Base-by-base conservation (phyloP, 2,888 invertebrate genomes). In the Lepidocyrtinus sp. region DNA sequence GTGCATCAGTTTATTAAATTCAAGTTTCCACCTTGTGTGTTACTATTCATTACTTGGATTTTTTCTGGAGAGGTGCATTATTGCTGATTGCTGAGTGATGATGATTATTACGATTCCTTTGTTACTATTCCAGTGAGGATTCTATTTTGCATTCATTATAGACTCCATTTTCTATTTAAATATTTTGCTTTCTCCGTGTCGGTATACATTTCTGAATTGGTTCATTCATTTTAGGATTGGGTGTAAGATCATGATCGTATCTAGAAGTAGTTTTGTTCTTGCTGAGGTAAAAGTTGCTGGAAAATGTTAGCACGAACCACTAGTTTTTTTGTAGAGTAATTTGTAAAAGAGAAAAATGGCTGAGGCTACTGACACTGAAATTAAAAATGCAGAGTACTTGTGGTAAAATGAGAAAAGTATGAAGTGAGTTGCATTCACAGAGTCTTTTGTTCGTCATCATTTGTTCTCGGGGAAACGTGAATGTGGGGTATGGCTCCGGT, bases 281-380 rank as follows among this genome's bases (percentile, higher is more conserved):
- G 36, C 36, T 36, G 36, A 12, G n/a, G n/a, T n/a, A n/a, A 36
- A 36, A 12, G 12, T 7, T 36, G 36, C 36, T 12, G 36, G 36
- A 36, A 7, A 12, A 36, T 36, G 12, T 7, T 5, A 12, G 12
- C 5, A 36, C 5, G 36, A 36, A 12, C 36, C 36, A 36, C 36
- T 36, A 36, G n/a, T n/a, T n/a, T n/a, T n/a, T n/a, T n/a, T 36
- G 36, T 12, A 24, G 71, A 27, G 24, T 21, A 72, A 12, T 21
- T 61, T 27, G 19, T 21, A 17, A 17, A 55, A 36, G 50, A 59
- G 67, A 27, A 65, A 67, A 55, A 62, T 69, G 12, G 61, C 15
- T 70, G 12, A 55, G 70, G 22, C 24, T 76, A 45, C 55, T 76
- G 64, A 70, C 59, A 70, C 64, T 69, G 59, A 64, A 76, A 76